Evolutionary conservation across 2,888 invertebrate genomes (phyloP), one percentile per base, ranked within the genome.

Genomic region (Conops quadrifasciatus): DNA sequence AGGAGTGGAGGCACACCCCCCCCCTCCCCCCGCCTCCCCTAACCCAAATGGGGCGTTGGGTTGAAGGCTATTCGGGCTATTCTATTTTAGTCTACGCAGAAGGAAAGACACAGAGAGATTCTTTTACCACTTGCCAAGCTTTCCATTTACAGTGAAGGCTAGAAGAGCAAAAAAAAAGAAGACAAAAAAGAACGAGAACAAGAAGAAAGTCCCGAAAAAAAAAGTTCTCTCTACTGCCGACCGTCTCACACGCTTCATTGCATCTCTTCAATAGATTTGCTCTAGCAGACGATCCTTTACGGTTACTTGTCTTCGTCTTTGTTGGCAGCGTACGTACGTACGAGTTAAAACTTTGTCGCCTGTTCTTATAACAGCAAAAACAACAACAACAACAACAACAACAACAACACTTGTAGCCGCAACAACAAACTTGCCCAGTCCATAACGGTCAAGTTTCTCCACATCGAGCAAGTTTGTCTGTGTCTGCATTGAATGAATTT

Each of bases 211-310:
- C 36, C 5, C 9, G 9, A 9, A 36, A 36, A 36, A 36, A 36
- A n/a, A n/a, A n/a, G n/a, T n/a, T 36, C 9, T 36, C 4, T 36
- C 36, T 9, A 36, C 19, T 13, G 19, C 4, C 28, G 58, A 11
- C 30, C 36, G 30, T 53, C 36, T 66, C 53, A 51, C 36, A 66
- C 66, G 66, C 53, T 36, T 51, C 53, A 66, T 66, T 66, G 66
- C 51, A 66, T 66, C 3, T 9, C 16, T 53, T 53, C 7, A 51
- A 26, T 16, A 21, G 26, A 63, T 47, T 63, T 45, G 9, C n/a
- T 47, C 15, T 43, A 43, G n/a, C n/a, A 45, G n/a, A 49, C 16
- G 19, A 24, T 51, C 19, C 26, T 15, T 66, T 28, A n/a, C 13
- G 24, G 2, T 59, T 26, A 26, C n/a, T n/a, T n/a, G n/a, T 16